Evolutionary conservation across 2,888 invertebrate species (phyloP), one percentile per base, ranked within the genome.

Genomic region (Tetheella fluctuosa): DNA sequence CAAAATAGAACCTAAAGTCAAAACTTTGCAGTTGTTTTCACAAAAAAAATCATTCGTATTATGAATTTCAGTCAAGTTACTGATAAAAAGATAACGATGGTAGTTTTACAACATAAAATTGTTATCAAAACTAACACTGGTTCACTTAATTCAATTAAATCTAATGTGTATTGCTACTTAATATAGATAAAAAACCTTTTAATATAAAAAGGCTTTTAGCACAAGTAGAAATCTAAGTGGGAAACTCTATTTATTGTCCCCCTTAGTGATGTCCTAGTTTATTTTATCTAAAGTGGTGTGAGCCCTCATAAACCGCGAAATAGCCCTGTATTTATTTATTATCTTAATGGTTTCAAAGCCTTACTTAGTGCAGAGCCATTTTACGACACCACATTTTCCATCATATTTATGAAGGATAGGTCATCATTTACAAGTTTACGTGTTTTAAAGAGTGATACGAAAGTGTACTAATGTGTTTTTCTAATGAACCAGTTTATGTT

Each of bases 161-260:
- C 42, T 42, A 48, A 48, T 48, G 48, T 48, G 20, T 10, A 20
- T 20, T n/a, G 17, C 48, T 48, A 48, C 48, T 48, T 7, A n/a
- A n/a, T 12, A 42, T 28, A 62, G 69, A 72, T 73, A 71, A 74
- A 63, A 61, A 68, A 23, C n/a, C 59, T 67, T 70, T 67, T 48
- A 64, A 66, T 70, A 63, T 69, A 71, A 76, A 30, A 71, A 74
- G 73, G 71, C 70, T 71, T 69, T 30, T 59, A 57, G 61, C 60
- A 65, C 70, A 73, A 69, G 73, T 68, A 56, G 2, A 34, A 34
- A 13, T 34, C 59, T 62, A 53, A 70, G 66, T 70, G 68, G 52
- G 12, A 20, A 37, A 34, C 20, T 37, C 12, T 8, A 23, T 55
- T 55, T 55, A 55, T 30, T 28, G 54, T 28, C 34, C 37, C 55